Base-by-base conservation (phyloP, 2,113 vertebrate genomes). In the Panthera tigris region DNA sequence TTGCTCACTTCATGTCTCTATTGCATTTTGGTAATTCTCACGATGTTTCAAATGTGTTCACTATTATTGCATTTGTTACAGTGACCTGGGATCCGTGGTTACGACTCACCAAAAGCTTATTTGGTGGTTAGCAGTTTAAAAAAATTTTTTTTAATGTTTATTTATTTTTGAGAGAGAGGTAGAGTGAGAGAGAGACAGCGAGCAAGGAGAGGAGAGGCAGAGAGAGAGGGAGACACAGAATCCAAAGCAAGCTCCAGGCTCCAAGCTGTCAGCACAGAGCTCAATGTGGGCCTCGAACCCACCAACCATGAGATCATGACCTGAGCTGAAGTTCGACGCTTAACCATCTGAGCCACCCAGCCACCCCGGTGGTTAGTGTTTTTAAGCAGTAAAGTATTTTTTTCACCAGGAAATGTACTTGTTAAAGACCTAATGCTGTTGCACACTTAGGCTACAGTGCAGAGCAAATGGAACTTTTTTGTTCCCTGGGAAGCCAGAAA, bases 101-200 rank as follows among this genome's bases (percentile, higher is more conserved):
- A 27, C 1, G 3, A 16, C 29, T 48, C 7, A 4, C 25, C 3
- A 7, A 29, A 29, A 45, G 41, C 25, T 2, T 1, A 10, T 41
- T 12, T 1, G 74, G 7, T 16, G 27, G 4, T 48, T 31, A 48
- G 41, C 0, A 2, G 74, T 78, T 61, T 23, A 23, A 61, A 61
- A 23, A 57, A 23, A 61, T 9, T 61, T 61, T 61, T 61, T 21
- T 61, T 50, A 61, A 61, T 61, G 57, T 23, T 61, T 61, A 61
- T 61, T 61, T 61, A 19, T 21, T 57, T 57, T 61, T 61, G 57
- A 25, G 57, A 61, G 50, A 50, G 50, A 50, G 50, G 14, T 12
- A 50, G 50, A 50, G 50, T 14, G 57, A 3, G 57, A 23, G 57
- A 23, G 21, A 61, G 57, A 61, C 19, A 21, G 57, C 8, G 52